Evolutionary conservation across 2,888 invertebrate genomes (phyloP).

Genomic region (Dolomedes plantarius): DNA sequence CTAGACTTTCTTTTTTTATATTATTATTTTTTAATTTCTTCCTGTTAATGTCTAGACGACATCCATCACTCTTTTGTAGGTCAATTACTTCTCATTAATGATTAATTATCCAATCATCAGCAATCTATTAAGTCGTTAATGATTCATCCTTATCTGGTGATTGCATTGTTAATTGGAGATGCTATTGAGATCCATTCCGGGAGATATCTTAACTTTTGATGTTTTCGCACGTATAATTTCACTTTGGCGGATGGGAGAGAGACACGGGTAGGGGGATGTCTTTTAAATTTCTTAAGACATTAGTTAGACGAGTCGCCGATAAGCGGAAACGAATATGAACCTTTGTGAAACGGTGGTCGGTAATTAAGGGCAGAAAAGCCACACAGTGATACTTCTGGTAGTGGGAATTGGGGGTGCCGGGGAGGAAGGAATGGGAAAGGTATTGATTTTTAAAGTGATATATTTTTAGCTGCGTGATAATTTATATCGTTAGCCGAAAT

Average conservation of each 20-base stretch:
- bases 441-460: too few species aligned
- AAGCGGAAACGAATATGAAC: neutral
- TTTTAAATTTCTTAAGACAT: neutral
- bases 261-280: too few species aligned
- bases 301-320: neutral
- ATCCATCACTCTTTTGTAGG: conserved; percentile 57
- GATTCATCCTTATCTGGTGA: conserved; percentile 37
- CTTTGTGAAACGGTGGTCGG: too few species aligned
- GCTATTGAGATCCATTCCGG: neutral
- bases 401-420: too few species aligned
- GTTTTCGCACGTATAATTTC: too few species aligned
- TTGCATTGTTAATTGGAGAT: conserved; percentile 39
- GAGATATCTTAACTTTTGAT: too few species aligned
- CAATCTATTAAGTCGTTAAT: conserved; percentile 63
- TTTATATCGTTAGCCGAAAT: too few species aligned
- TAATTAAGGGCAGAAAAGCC: too few species aligned
- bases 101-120: conserved; percentile 63
- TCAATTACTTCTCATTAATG: conserved; percentile 68
- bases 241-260: too few species aligned
- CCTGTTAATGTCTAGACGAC: conserved; percentile 31
- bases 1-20: neutral
- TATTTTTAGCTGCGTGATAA: too few species aligned
- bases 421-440: too few species aligned
- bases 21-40: conserved; percentile 1
- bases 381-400: too few species aligned